Percentiles rank a stretch among this genome's conserved stretches.
These are phyloP conservation scores for Apogon hyalosoma DNA, from an alignment of 2,797 vertebrate species.

Conservation along the genomic window DNA sequence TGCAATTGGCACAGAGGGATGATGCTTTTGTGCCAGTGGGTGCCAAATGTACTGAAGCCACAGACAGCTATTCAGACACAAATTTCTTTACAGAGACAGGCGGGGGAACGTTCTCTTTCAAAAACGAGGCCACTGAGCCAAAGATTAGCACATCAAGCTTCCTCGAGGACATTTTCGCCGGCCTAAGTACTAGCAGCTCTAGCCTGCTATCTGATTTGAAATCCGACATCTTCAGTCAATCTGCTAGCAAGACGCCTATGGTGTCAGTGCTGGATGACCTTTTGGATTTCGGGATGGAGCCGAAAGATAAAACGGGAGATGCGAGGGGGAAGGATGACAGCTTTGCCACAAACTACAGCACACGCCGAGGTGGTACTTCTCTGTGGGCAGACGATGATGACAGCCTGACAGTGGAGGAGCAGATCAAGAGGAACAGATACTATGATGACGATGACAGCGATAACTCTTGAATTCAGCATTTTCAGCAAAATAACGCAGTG, in stretches of 20 bases:
- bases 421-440: slow-evolving; percentile 88
- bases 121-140: slow-evolving; percentile 47
- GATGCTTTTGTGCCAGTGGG: slow-evolving; percentile 68
- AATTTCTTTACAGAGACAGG: slow-evolving; percentile 51
- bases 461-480: slow-evolving; percentile 52
- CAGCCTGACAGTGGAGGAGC: slow-evolving; percentile 83
- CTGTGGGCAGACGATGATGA: slow-evolving; percentile 68
- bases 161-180: slow-evolving; percentile 83
- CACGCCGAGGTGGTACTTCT: slow-evolving; percentile 17
- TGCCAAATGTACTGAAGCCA: slow-evolving; percentile 78
- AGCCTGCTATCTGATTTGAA: slow-evolving; percentile 71
- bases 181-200: slow-evolving; percentile 71
- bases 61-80: slow-evolving; percentile 49
- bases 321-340: slow-evolving; percentile 34
- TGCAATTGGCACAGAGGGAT: slow-evolving; percentile 73
- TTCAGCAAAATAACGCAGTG: slow-evolving; percentile 35
- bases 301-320: slow-evolving; percentile 25
- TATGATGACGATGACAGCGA: slow-evolving; percentile 82
- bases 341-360: slow-evolving; percentile 45
- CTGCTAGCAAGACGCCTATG: slow-evolving; percentile 38
- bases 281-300: slow-evolving; percentile 80
- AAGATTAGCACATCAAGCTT: slow-evolving; percentile 74
- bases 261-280: slow-evolving; percentile 77
- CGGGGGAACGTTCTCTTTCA: slow-evolving; percentile 40
- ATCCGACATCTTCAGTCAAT: slow-evolving; percentile 60